Evolutionary conservation across 2,888 invertebrate species (phyloP).

Genomic region (Ganaspis brasiliensis): DNA sequence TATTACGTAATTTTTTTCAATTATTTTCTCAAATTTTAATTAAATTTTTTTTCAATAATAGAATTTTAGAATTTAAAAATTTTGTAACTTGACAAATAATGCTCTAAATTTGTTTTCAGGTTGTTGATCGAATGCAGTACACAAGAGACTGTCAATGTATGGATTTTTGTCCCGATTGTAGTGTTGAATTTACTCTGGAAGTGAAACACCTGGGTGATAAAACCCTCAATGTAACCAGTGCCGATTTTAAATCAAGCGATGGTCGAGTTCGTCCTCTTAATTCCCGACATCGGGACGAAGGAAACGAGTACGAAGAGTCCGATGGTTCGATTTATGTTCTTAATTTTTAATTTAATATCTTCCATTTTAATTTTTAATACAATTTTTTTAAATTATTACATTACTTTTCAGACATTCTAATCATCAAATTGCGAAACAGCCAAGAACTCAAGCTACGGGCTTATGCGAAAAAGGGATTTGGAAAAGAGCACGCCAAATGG

Average conservation of each 20-base stretch:
- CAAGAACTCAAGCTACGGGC: constrained; percentile 97
- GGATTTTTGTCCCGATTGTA: constrained; percentile 98
- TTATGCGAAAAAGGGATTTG: constrained; percentile 97
- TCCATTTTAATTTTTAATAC: no score
- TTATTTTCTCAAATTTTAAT: no score
- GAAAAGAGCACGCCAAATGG: constrained; percentile 99
- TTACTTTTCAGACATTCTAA: constrained; percentile 83
- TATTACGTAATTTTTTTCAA: no score
- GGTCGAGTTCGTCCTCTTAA: constrained; percentile 96
- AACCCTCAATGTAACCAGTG: constrained; percentile 97
- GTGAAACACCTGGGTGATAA: constrained; percentile 97
- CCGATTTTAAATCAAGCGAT: constrained; percentile 96
- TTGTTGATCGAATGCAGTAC: constrained; percentile 96
- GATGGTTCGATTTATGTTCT: constrained; percentile 87
- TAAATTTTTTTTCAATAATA: constrained; percentile 9
- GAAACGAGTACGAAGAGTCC: constrained; percentile 95
- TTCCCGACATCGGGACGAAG: constrained; percentile 94
- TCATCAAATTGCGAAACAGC: constrained; percentile 88
- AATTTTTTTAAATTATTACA: no score
- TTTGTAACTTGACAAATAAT: no score
- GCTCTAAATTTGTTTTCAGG: no score
- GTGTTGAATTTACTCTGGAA: constrained; percentile 98
- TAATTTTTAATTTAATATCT: not conserved
- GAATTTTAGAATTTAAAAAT: constrained; percentile 29
- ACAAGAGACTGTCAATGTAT: constrained; percentile 97